Evolutionary conservation across 2,113 vertebrate genomes (phyloP).

Genomic region (Erythrocebus patas): DNA sequence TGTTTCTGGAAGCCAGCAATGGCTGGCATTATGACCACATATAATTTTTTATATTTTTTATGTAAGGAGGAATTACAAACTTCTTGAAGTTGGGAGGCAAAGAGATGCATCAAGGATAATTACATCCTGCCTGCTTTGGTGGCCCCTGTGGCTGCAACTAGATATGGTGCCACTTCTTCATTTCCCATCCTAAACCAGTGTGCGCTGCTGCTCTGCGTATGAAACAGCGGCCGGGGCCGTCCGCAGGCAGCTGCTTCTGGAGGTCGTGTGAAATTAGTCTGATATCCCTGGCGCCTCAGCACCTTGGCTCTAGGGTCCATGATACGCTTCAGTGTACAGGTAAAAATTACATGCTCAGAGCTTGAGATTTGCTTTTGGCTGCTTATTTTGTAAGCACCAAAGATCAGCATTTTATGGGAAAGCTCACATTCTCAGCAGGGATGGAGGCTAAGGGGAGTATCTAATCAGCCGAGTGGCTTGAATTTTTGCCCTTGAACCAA

Average conservation of each 20-base stretch:
- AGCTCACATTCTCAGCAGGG: background rate
- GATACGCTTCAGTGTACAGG: background rate
- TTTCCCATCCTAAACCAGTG: background rate
- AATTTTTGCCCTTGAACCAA: background rate
- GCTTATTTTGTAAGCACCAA: background rate
- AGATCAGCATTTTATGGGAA: background rate
- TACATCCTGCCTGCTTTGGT: background rate
- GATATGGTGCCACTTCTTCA: background rate
- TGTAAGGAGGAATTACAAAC: constrained; percentile 12
- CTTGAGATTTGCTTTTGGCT: background rate
- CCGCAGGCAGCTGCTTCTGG: background rate
- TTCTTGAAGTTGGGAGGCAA: constrained; percentile 8
- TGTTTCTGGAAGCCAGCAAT: constrained; percentile 5
- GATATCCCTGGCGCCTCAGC: background rate
- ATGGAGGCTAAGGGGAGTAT: no score
- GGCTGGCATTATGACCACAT: background rate
- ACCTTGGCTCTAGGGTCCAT: background rate
- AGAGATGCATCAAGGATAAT: background rate
- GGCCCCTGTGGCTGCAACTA: background rate
- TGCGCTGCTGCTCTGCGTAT: background rate
- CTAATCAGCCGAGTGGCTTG: background rate
- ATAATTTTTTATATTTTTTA: background rate
- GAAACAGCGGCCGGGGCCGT: background rate
- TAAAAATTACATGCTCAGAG: background rate
- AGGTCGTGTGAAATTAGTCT: background rate